Evolutionary conservation across 2,113 vertebrate genomes (phyloP), one percentile per base, ranked within the genome.

Genomic region (Neogale vison): DNA sequence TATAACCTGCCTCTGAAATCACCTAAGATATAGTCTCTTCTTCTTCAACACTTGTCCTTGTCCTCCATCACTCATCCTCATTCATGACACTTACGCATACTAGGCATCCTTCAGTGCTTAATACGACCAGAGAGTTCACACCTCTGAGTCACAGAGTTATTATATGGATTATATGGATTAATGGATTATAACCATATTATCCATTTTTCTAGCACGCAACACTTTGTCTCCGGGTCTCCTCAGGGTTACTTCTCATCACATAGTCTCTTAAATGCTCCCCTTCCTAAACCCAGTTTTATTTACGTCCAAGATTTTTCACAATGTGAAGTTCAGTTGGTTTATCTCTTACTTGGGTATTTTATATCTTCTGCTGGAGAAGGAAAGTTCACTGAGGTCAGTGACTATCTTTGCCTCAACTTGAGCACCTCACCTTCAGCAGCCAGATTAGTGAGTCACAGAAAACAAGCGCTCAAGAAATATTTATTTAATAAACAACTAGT

Each of bases 21-120:
- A 18, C 3, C 6, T 20, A 21, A 29, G 6, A 9, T 24, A 5
- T 7, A 61, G 7, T 26, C 12, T 4, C 14, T 76, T 2, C 15
- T 74, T 80, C 31, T 34, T 89, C n/a, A 39, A 3, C 0, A 15
- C 12, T 55, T 55, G 52, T 55, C 4, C 8, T 47, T 42, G 31
- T 50, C 45, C 72, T n/a, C 6, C n/a, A 65, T n/a, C 31, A 24
- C 5, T 59, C 8, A 24, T 1, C 3, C 7, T 88, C 17, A 26
- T 61, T 74, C 39, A 36, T 52, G 55, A 36, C 5, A 45, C 20
- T 2, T 14, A 20, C 65, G 15, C 55, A 3, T 34, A 72, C 34
- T 21, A n/a, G 7, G 18, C n/a, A 21, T 82, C 42, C 7, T 57
- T 50, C 9, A 31, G 24, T 74, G 4, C 15, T 79, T 61, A 23